phyloP scores from a whole-genome alignment of 2,888 invertebrate genomes.

The Coelinius sp. region DNA sequence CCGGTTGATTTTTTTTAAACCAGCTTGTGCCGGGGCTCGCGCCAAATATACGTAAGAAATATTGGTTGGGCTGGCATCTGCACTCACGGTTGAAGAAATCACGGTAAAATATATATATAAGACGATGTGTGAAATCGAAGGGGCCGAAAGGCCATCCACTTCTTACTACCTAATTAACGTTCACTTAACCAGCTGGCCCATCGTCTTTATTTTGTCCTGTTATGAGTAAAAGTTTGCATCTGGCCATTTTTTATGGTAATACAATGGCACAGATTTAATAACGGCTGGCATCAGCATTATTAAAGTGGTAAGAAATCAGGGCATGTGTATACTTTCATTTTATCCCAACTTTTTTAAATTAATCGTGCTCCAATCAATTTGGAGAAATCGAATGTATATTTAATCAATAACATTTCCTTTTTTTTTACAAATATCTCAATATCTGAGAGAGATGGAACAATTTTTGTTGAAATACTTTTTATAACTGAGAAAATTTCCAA shows the following conservation, averaged over 20 bases:
- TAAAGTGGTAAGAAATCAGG: not conserved
- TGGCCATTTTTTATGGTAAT: conserved; percentile 29
- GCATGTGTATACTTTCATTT: conserved; percentile 9
- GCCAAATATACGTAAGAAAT: conserved; percentile 9
- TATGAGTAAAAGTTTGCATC: conserved; percentile 30
- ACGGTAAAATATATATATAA: conserved; percentile 25
- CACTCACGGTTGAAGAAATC: conserved; percentile 14
- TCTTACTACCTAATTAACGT: conserved; percentile 20
- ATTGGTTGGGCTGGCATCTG: conserved; percentile 7
- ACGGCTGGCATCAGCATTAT: conserved; percentile 6
- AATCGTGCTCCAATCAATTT: not conserved
- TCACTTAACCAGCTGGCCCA: conserved; percentile 26
- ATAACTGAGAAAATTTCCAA: too few relatives aligned
- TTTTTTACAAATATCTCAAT: too few relatives aligned
- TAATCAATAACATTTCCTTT: not conserved
- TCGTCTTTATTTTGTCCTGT: conserved; percentile 5
- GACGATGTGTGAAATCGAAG: conserved; percentile 33
- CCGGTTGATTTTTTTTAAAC: not conserved
- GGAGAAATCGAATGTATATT: not conserved
- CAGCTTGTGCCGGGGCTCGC: conserved; percentile 2
- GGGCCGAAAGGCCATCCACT: not conserved
- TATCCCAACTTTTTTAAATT: not conserved
- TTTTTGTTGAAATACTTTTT: too few relatives aligned
- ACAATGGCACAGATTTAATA: conserved; percentile 27
- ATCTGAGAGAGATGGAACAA: too few relatives aligned